Percentiles rank a stretch among this genome's conserved stretches.
Conservation (phyloP, 1,140 invertebrate species). For the Steinernema feltiae region DNA sequence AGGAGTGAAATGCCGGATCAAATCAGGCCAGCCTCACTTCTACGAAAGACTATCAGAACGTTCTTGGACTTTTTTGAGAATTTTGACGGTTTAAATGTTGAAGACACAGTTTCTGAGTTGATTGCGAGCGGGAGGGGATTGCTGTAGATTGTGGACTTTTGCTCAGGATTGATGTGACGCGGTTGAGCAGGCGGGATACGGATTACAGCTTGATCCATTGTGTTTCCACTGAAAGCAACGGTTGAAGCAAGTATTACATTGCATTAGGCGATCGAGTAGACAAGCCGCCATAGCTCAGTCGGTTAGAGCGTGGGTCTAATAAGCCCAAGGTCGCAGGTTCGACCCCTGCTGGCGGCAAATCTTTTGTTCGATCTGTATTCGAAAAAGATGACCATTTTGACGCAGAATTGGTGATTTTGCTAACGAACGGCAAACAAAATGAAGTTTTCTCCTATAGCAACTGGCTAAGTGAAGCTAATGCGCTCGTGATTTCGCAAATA, state of each 20-base stretch:
- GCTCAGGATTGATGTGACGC: neutral
- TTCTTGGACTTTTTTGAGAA: neutral
- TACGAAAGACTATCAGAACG: neutral
- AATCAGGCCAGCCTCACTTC: neutral
- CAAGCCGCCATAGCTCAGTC: slow-evolving; percentile 58
- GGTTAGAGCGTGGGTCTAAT: slow-evolving; percentile 59
- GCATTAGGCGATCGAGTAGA: too few relatives aligned
- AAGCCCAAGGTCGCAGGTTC: slow-evolving; percentile 58
- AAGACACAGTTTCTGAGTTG: neutral
- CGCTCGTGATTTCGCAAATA: neutral
- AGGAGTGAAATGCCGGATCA: neutral
- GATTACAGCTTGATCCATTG: slow-evolving; percentile 9
- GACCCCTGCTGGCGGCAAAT: slow-evolving; percentile 56
- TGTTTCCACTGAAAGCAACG: neutral
- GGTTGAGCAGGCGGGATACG: neutral
- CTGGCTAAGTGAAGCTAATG: neutral
- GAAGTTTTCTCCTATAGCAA: too few relatives aligned
- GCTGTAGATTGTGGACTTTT: neutral
- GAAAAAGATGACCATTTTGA: too few relatives aligned
- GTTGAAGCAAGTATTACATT: too few relatives aligned
- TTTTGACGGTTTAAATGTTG: neutral
- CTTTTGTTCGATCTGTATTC: too few relatives aligned
- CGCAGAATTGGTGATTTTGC: too few relatives aligned
- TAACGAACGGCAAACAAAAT: too few relatives aligned
- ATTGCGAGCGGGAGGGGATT: neutral